Conservation (phyloP, 2,888 invertebrate genomes). For the Arctia plantaginis region DNA sequence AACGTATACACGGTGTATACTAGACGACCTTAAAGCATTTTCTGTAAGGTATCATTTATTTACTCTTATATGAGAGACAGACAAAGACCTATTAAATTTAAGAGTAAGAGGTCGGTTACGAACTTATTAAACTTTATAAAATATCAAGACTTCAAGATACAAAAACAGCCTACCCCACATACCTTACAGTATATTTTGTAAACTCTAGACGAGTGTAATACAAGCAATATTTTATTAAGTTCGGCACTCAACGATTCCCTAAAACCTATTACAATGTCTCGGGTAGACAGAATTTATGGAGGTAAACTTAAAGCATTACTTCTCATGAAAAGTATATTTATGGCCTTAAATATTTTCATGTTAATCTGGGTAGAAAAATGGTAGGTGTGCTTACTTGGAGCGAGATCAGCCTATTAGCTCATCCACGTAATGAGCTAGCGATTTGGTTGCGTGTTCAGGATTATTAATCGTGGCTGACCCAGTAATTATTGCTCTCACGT, state of each 20-base stretch:
- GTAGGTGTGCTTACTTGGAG: not conserved
- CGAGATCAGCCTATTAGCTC: not conserved
- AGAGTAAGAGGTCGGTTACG: not conserved
- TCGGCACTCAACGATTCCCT: conserved; percentile 27
- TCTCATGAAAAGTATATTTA: conserved; percentile 31
- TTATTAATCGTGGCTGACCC: not conserved
- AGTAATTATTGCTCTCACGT: conserved; percentile 7
- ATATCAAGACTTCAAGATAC: not conserved
- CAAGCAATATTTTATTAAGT: conserved; percentile 39
- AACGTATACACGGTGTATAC: no score
- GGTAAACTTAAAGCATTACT: conserved; percentile 37
- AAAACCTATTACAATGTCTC: conserved; percentile 29
- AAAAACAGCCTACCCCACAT: not conserved
- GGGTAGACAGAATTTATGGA: conserved; percentile 34
- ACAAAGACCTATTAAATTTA: not conserved
- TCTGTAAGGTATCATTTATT: no score
- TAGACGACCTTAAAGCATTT: no score
- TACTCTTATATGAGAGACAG: no score
- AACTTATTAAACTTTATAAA: not conserved
- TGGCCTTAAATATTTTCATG: conserved; percentile 17
- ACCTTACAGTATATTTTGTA: conserved; percentile 3
- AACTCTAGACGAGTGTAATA: conserved; percentile 5
- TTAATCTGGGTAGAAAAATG: not conserved
- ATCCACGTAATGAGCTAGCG: conserved; percentile 8
- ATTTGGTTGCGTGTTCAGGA: not conserved